A percentile compares a stretch with the other conserved stretches of the same genome.
Evolutionary conservation across 2,888 invertebrate species (phyloP).

Genomic region (Chymomyza fuscimana): DNA sequence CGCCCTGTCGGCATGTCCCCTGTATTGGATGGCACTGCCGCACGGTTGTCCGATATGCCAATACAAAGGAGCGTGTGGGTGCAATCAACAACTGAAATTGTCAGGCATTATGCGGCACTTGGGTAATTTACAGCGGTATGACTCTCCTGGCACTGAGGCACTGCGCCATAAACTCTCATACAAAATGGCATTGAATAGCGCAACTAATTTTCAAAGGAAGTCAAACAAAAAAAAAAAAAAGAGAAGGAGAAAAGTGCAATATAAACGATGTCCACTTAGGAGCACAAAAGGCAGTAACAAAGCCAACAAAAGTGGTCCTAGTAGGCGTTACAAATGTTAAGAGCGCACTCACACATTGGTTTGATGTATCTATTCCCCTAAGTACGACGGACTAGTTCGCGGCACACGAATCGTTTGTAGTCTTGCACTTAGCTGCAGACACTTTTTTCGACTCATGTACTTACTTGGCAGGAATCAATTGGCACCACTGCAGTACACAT

Average conservation of each 20-base stretch:
- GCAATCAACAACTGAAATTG: slow-evolving; percentile 59
- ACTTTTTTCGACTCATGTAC: too few species aligned
- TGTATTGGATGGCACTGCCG: slow-evolving; percentile 19
- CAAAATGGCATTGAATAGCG: slow-evolving; percentile 59
- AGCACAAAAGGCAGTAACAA: slow-evolving; percentile 48
- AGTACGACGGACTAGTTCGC: neutral
- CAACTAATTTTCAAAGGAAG: slow-evolving; percentile 73
- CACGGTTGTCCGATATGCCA: slow-evolving; percentile 5
- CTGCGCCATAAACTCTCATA: slow-evolving; percentile 28
- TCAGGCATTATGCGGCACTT: slow-evolving; percentile 11
- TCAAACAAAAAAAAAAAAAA: slow-evolving; percentile 48
- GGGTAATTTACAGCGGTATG: slow-evolving; percentile 56
- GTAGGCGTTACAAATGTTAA: slow-evolving; percentile 25
- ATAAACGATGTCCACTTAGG: slow-evolving; percentile 72
- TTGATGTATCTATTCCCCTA: neutral
- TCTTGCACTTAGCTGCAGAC: too few species aligned
- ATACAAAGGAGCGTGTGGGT: slow-evolving; percentile 64
- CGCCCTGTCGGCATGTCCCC: neutral
- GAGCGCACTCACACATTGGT: neutral
- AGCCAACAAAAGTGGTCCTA: slow-evolving; percentile 44
- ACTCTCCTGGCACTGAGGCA: slow-evolving; percentile 10
- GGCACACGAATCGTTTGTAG: too few species aligned
- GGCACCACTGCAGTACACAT: too few species aligned
- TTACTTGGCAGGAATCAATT: too few species aligned
- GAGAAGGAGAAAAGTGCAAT: slow-evolving; percentile 41